Conservation (phyloP, 2,888 invertebrate species). For the Hypsopygia costalis region DNA sequence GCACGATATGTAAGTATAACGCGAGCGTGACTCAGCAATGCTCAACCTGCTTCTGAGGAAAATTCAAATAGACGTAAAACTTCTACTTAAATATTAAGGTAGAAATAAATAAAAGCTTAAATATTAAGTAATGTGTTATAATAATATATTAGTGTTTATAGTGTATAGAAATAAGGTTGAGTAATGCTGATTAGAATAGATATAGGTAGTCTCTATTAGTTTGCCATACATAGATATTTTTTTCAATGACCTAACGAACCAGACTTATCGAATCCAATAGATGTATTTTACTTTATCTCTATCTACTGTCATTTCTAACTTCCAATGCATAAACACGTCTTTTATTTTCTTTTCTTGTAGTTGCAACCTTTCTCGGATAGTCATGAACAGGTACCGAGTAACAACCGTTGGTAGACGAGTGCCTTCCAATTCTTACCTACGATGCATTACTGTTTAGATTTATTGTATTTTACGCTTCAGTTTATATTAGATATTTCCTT, state of each 20-base stretch:
- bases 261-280: background rate
- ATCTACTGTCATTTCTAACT: slow-evolving; percentile 15
- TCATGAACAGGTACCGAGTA: slow-evolving; percentile 74
- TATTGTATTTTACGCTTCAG: slow-evolving; percentile 20
- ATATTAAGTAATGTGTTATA: background rate
- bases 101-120: too few relatives aligned
- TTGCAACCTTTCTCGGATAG: slow-evolving; percentile 80
- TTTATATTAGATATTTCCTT: slow-evolving; percentile 19
- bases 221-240: too few relatives aligned
- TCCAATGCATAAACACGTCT: slow-evolving; percentile 41
- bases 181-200: slow-evolving; percentile 5
- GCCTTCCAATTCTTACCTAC: slow-evolving; percentile 41
- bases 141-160: background rate
- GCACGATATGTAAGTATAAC: slow-evolving; percentile 8
- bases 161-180: background rate
- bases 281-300: slow-evolving; percentile 6
- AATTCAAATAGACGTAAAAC: background rate
- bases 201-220: slow-evolving; percentile 1
- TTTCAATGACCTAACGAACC: background rate
- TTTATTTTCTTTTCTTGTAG: slow-evolving; percentile 73
- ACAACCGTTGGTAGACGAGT: slow-evolving; percentile 58
- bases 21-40: slow-evolving; percentile 3
- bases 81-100: too few relatives aligned
- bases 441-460: slow-evolving; percentile 31
- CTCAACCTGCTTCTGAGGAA: slow-evolving; percentile 1